Evolutionary conservation across 2,888 invertebrate genomes (phyloP), one percentile per base, ranked within the genome.

Genomic region (Xiphydria camelus): DNA sequence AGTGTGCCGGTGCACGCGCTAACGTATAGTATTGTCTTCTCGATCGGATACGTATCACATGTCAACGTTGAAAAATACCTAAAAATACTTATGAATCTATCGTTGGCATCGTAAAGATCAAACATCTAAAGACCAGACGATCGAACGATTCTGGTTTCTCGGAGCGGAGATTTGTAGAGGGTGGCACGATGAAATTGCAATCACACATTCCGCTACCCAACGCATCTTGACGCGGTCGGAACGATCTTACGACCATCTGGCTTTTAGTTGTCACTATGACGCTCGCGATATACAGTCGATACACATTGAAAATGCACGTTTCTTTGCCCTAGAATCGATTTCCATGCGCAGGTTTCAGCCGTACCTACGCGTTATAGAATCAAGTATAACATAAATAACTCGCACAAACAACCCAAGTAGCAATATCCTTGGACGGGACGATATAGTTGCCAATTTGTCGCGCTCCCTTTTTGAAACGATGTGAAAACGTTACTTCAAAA

Each of bases 11-110:
- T 66, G 57, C 49, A 58, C 51, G 45, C 53, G 45, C 53, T 61
- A 59, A 53, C n/a, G n/a, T n/a, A n/a, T n/a, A 41, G 61, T 67
- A 67, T 66, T 66, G 65, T 67, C 65, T 55, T 57, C 45, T 55
- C 61, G 61, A 62, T 60, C 55, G 64, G 57, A 64, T 65, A 51
- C 56, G 47, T 67, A 68, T 68, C 65, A 67, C 68, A 66, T 65
- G 51, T 59, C 55, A 61, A 57, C 55, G 45, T 55, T 58, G 49
- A 48, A 55, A 57, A 53, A 51, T 53, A 55, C 39, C 44, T 53
- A 50, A 32, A 38, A 23, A 38, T 26, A 23, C 34, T 34, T 34
- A 41, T 32, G 32, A 7, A 20, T 18, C 29, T 46, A 51, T 5
- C 31, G 2, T 12, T 33, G 32, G 36, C 17, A 48, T 26, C 5